Evolutionary conservation across 2,888 invertebrate genomes (phyloP).

Genomic region (Lasius platythorax): DNA sequence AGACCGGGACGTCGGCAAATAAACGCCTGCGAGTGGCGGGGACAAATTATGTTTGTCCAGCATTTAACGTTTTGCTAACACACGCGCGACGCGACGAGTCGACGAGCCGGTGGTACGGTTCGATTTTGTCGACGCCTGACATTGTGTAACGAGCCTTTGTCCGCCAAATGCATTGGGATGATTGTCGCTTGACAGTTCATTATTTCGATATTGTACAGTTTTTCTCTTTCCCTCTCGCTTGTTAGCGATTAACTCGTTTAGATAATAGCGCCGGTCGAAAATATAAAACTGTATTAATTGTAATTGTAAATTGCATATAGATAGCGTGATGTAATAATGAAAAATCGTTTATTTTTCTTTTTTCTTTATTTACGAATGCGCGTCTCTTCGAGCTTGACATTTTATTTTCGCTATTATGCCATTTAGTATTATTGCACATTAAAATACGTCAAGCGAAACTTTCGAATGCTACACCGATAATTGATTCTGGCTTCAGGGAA

Average conservation of each 20-base stretch:
- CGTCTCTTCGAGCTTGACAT: not conserved
- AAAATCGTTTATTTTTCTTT: not conserved
- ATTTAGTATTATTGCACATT: not conserved
- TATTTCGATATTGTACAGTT: conserved; percentile 51
- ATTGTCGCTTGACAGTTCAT: conserved; percentile 56
- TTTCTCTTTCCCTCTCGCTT: not conserved
- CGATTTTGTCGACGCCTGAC: conserved; percentile 54
- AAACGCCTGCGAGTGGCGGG: conserved; percentile 46
- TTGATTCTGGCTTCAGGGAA: not conserved
- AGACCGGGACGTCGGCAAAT: conserved; percentile 48
- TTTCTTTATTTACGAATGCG: not conserved
- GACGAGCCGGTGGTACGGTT: conserved; percentile 24
- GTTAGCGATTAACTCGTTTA: conserved; percentile 30
- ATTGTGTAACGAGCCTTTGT: conserved; percentile 55
- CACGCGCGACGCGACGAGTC: conserved; percentile 23
- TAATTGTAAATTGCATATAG: not conserved
- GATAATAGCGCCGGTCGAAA: not conserved
- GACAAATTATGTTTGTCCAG: conserved; percentile 57
- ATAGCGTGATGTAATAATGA: not conserved
- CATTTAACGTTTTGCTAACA: conserved; percentile 57
- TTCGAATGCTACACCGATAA: not conserved
- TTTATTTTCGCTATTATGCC: not conserved
- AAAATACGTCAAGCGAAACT: not conserved
- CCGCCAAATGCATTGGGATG: conserved; percentile 39
- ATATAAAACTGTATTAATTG: not conserved